phyloP scores from a whole-genome alignment of 2,888 invertebrate genomes.

The Drosophila anomalata region DNA sequence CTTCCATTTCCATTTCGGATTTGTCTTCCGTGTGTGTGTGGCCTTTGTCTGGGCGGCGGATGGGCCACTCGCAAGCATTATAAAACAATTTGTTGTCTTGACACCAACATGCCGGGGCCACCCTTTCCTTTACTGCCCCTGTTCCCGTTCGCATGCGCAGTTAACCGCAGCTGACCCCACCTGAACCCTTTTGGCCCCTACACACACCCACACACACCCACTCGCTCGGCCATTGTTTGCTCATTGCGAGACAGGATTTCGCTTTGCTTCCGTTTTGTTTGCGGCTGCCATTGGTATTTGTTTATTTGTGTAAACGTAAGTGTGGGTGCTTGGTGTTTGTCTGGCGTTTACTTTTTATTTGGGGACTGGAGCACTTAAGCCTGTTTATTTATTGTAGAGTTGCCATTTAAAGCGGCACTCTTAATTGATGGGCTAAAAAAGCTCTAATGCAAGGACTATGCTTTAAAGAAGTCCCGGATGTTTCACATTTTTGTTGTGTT shows the following conservation, averaged over 20 bases:
- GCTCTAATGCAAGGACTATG: not conserved
- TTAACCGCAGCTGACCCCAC: constrained; percentile 57
- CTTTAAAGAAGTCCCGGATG: not conserved
- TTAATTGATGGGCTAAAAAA: not conserved
- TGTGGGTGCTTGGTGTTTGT: constrained; percentile 47
- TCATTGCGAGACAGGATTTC: constrained; percentile 66
- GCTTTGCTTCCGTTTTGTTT: constrained; percentile 64
- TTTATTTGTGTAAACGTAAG: constrained; percentile 29
- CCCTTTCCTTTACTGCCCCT: not conserved
- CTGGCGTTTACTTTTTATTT: constrained; percentile 47
- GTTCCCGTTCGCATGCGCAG: constrained; percentile 30
- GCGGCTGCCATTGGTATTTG: constrained; percentile 53
- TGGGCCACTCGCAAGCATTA: constrained; percentile 57
- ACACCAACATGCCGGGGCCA: constrained; percentile 65
- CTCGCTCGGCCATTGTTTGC: constrained; percentile 63
- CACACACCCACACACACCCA: constrained; percentile 15
- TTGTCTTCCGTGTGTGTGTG: constrained; percentile 43
- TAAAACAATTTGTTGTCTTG: constrained; percentile 79
- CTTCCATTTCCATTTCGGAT: constrained; percentile 17
- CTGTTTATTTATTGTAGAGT: constrained; percentile 49
- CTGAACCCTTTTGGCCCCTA: constrained; percentile 42
- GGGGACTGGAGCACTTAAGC: constrained; percentile 26
- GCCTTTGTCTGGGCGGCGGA: constrained; percentile 61
- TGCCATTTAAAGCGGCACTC: constrained; percentile 15
- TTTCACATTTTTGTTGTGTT: not conserved